phyloP scores from a whole-genome alignment of 2,797 vertebrate genomes.

The Mus spretus region DNA sequence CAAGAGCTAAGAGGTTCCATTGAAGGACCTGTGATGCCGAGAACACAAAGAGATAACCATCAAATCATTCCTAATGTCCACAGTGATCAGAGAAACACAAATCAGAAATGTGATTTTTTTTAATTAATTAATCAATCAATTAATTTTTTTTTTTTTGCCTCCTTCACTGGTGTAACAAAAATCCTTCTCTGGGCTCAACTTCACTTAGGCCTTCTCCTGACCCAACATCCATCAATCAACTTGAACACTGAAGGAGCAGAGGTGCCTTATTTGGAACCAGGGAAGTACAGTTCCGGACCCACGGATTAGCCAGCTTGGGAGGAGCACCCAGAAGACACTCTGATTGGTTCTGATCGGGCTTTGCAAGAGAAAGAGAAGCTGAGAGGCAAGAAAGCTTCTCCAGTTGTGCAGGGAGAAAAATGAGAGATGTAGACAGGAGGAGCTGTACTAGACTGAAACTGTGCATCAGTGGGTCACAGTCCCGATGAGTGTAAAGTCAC shows the following conservation, averaged over 20 bases:
- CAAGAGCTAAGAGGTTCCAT: background rate
- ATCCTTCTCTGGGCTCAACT: background rate
- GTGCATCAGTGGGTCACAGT: background rate
- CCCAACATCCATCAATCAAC: background rate
- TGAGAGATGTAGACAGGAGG: background rate
- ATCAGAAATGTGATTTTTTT: background rate
- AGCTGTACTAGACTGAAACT: background rate
- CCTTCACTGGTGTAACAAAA: background rate
- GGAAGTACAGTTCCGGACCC: background rate
- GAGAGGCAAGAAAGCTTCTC: background rate
- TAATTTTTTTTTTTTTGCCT: background rate
- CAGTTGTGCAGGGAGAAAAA: background rate
- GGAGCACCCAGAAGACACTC: background rate
- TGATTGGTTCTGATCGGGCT: background rate
- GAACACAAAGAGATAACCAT: background rate
- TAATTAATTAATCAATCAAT: too few relatives aligned
- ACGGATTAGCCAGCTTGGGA: background rate
- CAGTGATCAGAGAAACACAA: background rate
- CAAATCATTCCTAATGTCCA: background rate
- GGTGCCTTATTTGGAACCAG: background rate
- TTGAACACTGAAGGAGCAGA: background rate
- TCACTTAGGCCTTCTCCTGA: background rate
- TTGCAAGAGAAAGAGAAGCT: background rate
- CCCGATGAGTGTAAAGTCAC: background rate
- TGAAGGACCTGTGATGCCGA: background rate